These are phyloP conservation scores for Drosophila peninsularis DNA, from an alignment of 2,888 invertebrate species.

Conservation along the genomic window DNA sequence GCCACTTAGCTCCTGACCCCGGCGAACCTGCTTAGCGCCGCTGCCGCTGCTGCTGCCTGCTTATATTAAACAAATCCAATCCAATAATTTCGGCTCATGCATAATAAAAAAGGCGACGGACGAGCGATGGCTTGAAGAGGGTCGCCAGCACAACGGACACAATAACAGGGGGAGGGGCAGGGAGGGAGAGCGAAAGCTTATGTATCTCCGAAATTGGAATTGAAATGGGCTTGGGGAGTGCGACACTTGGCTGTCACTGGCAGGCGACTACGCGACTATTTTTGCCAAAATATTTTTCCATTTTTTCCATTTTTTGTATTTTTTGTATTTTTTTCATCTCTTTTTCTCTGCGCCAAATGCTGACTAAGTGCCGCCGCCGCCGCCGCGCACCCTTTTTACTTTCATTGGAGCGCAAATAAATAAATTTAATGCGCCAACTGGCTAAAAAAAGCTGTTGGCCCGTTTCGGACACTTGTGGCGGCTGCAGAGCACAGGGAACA, in stretches of 20 bases:
- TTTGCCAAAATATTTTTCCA: slow-evolving; percentile 57
- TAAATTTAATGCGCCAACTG: slow-evolving; percentile 60
- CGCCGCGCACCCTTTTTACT: slow-evolving; percentile 55
- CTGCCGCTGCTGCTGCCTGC: slow-evolving; percentile 25
- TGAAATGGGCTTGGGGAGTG: slow-evolving; percentile 30
- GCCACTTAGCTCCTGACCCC: slow-evolving; percentile 48
- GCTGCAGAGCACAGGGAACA: slow-evolving; percentile 3
- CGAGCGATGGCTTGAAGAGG: slow-evolving; percentile 57
- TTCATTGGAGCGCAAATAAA: slow-evolving; percentile 61
- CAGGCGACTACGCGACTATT: slow-evolving; percentile 63
- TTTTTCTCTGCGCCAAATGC: slow-evolving; percentile 64
- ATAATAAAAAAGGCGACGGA: slow-evolving; percentile 66
- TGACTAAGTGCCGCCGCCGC: slow-evolving; percentile 62
- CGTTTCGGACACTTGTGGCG: slow-evolving; percentile 46
- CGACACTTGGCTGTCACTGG: slow-evolving; percentile 69
- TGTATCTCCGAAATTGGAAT: slow-evolving; percentile 35
- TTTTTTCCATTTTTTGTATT: slow-evolving; percentile 8
- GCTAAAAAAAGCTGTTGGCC: slow-evolving; percentile 31
- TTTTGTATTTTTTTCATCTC: background rate
- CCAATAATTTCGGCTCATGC: slow-evolving; percentile 60
- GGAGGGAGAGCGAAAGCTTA: background rate
- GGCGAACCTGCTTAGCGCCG: slow-evolving; percentile 37
- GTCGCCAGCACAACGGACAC: slow-evolving; percentile 27
- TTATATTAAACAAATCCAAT: slow-evolving; percentile 60
- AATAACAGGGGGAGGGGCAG: background rate